phyloP scores from a whole-genome alignment of 2,888 invertebrate species.

The Apamea sordens region DNA sequence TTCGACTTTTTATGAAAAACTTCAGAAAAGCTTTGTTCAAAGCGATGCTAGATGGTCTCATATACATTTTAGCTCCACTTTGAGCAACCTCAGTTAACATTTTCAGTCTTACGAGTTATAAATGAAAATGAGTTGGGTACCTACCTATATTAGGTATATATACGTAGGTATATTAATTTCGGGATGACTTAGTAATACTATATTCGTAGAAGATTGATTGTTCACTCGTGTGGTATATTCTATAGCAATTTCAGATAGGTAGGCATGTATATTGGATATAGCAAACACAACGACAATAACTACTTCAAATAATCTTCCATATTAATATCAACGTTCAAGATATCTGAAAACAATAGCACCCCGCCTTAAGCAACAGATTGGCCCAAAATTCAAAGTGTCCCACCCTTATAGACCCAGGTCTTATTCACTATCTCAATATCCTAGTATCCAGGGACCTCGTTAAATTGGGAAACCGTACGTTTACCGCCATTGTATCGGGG shows the following conservation, averaged over 20 bases:
- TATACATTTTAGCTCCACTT: slow-evolving; percentile 24
- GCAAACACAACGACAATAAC: slow-evolving; percentile 4
- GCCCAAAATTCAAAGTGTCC: slow-evolving; percentile 47
- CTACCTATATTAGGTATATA: neutral
- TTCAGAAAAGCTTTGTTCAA: slow-evolving; percentile 37
- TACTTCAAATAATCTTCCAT: slow-evolving; percentile 29
- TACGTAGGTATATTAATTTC: neutral
- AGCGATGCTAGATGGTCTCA: slow-evolving; percentile 16
- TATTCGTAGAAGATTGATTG: neutral
- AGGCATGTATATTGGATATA: neutral
- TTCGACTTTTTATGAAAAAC: slow-evolving; percentile 39
- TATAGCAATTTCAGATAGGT: slow-evolving; percentile 14
- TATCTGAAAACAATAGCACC: slow-evolving; percentile 50
- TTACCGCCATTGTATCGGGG: slow-evolving; percentile 73
- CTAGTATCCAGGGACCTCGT: slow-evolving; percentile 64
- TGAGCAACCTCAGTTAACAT: slow-evolving; percentile 10
- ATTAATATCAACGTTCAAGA: slow-evolving; percentile 22
- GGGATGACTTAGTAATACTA: neutral
- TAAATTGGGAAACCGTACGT: slow-evolving; percentile 71
- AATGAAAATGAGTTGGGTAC: neutral
- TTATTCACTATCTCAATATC: slow-evolving; percentile 68
- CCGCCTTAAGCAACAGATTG: slow-evolving; percentile 53
- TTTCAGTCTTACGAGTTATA: slow-evolving; percentile 10
- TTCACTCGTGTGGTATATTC: neutral
- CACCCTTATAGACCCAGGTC: slow-evolving; percentile 58